phyloP scores from a whole-genome alignment of 2,797 vertebrate genomes.

The Potorous gilbertii region DNA sequence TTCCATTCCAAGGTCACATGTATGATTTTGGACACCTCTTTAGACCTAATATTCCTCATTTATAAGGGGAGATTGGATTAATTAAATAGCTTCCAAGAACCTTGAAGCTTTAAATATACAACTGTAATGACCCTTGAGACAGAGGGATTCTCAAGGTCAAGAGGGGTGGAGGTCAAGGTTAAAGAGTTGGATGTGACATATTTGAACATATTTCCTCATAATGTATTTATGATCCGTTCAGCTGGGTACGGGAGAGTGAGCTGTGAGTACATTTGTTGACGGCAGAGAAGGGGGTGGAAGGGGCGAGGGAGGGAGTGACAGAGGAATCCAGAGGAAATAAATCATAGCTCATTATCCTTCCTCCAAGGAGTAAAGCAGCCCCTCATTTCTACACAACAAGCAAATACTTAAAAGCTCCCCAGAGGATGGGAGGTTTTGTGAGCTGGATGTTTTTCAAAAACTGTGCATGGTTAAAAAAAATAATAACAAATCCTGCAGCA shows the following conservation, averaged over 20 bases:
- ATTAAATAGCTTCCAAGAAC: background rate
- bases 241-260: background rate
- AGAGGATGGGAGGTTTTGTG: slow-evolving; percentile 77
- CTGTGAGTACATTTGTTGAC: background rate
- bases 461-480: slow-evolving; percentile 67
- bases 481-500: slow-evolving; percentile 65
- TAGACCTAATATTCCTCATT: background rate
- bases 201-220: slow-evolving; percentile 72
- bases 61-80: background rate
- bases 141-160: background rate
- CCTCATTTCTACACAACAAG: slow-evolving; percentile 82
- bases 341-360: slow-evolving; percentile 87
- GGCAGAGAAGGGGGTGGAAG: slow-evolving; percentile 55
- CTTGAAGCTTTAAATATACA: background rate
- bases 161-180: background rate
- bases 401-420: slow-evolving; percentile 80
- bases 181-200: slow-evolving; percentile 63
- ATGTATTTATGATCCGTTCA: slow-evolving; percentile 77
- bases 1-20: background rate
- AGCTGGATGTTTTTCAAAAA: slow-evolving; percentile 81
- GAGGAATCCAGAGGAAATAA: slow-evolving; percentile 84
- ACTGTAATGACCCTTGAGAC: background rate
- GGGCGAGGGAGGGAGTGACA: slow-evolving; percentile 74
- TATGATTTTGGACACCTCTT: background rate
- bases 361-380: slow-evolving; percentile 84